Percentiles rank a stretch among this genome's conserved stretches.
phyloP scores from a whole-genome alignment of 2,797 vertebrate genomes.

The Sebastes vulpes region DNA sequence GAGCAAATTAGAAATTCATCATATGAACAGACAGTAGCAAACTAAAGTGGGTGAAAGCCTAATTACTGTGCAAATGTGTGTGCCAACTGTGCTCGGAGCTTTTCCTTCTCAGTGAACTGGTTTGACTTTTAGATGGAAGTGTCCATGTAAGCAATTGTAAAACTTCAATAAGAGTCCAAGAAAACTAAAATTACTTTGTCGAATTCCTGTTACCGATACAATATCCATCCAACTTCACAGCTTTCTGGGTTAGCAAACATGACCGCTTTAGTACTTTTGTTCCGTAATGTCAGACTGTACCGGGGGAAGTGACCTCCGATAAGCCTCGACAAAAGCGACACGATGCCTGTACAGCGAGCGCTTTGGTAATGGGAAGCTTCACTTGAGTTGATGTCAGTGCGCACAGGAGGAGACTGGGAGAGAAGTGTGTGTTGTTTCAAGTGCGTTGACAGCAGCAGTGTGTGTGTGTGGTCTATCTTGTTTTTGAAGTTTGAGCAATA shows the following conservation, averaged over 20 bases:
- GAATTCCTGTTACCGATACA: neutral
- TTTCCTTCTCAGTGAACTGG: neutral
- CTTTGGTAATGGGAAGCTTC: conserved; percentile 67
- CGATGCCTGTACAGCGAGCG: conserved; percentile 30
- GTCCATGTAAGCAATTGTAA: neutral
- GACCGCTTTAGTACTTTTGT: conserved; percentile 51
- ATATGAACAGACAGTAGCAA: neutral
- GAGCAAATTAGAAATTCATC: neutral
- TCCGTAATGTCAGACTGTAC: conserved; percentile 57
- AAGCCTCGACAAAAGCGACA: conserved; percentile 65
- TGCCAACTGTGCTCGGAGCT: neutral
- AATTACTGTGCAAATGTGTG: neutral
- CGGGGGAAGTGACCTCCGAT: conserved; percentile 66
- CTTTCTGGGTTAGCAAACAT: conserved; percentile 29
- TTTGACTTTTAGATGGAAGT: neutral
- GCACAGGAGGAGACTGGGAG: conserved; percentile 51
- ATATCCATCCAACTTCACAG: conserved; percentile 13
- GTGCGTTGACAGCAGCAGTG: conserved; percentile 33
- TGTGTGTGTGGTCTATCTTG: conserved; percentile 46
- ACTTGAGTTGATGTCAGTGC: conserved; percentile 52
- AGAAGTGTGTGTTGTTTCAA: conserved; percentile 60
- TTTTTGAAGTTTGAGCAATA: conserved; percentile 66
- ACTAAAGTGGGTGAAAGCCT: neutral
- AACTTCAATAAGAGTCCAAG: conserved; percentile 1
- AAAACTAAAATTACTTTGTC: conserved; percentile 9